phyloP scores from a whole-genome alignment of 2,113 vertebrate genomes.

The Engraulis encrasicolus region DNA sequence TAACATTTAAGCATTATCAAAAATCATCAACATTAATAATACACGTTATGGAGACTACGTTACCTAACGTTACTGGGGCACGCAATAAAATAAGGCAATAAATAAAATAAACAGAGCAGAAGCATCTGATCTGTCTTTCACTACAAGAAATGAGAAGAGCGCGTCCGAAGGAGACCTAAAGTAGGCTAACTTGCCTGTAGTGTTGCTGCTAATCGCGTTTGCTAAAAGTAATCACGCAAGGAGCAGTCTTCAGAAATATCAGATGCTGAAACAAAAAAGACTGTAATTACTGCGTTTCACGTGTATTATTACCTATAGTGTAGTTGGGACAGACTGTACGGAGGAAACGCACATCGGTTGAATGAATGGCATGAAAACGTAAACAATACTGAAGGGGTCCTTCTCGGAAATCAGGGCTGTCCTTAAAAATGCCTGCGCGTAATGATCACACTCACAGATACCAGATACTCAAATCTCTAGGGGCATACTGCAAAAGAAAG shows the following conservation, averaged over 20 bases:
- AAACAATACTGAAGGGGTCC: background rate
- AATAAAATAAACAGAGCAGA: background rate
- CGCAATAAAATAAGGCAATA: background rate
- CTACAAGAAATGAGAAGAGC: background rate
- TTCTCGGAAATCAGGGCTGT: background rate
- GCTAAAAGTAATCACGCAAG: background rate
- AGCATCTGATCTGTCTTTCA: background rate
- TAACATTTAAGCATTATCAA: constrained; percentile 13
- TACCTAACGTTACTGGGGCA: constrained; percentile 15
- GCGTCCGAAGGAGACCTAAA: background rate
- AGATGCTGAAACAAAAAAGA: background rate
- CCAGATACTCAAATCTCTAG: no score
- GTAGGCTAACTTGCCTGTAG: background rate
- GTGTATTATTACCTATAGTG: background rate
- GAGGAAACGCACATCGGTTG: background rate
- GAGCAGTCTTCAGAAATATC: background rate
- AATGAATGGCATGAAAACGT: background rate
- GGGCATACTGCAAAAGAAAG: no score
- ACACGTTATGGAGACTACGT: background rate
- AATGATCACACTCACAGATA: no score
- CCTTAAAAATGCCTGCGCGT: background rate
- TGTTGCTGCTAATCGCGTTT: background rate
- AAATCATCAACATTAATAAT: background rate
- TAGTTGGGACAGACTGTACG: background rate
- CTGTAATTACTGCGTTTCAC: background rate